These are phyloP conservation scores for Trissonchulus sp. DNA, from an alignment of 2,888 invertebrate species.

Conservation along the genomic window DNA sequence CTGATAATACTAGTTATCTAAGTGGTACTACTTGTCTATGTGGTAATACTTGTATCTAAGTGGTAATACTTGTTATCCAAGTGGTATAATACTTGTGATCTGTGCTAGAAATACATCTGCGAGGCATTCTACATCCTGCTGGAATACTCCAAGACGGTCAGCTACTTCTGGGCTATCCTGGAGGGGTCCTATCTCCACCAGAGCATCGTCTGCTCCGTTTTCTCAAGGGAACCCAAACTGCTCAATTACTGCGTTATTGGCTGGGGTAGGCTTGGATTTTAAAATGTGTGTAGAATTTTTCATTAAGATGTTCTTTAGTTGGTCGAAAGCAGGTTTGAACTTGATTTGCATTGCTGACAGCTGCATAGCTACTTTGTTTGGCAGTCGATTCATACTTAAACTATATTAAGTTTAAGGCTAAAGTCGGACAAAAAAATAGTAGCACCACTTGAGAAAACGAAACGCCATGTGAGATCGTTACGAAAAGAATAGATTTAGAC, in stretches of 20 bases:
- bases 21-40: no score
- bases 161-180: slow-evolving; percentile 95
- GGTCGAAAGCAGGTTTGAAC: not conserved
- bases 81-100: no score
- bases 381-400: no score
- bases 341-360: not conserved
- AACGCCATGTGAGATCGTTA: no score
- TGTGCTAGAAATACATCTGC: slow-evolving; percentile 74
- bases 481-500: no score
- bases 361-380: no score
- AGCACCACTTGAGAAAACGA: no score
- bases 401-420: slow-evolving; percentile 31
- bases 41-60: no score
- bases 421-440: no score
- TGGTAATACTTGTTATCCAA: no score
- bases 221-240: slow-evolving; percentile 54
- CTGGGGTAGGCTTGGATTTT: slow-evolving; percentile 56
- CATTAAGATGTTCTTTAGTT: not conserved
- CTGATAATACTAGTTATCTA: no score
- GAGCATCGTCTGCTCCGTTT: slow-evolving; percentile 64
- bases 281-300: no score
- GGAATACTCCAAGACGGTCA: slow-evolving; percentile 80
- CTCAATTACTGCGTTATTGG: slow-evolving; percentile 52
- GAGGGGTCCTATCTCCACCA: slow-evolving; percentile 84
- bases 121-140: slow-evolving; percentile 70